Evolutionary conservation across 2,888 invertebrate genomes (phyloP).

Genomic region (Amblyjoppa fuscipennis): DNA sequence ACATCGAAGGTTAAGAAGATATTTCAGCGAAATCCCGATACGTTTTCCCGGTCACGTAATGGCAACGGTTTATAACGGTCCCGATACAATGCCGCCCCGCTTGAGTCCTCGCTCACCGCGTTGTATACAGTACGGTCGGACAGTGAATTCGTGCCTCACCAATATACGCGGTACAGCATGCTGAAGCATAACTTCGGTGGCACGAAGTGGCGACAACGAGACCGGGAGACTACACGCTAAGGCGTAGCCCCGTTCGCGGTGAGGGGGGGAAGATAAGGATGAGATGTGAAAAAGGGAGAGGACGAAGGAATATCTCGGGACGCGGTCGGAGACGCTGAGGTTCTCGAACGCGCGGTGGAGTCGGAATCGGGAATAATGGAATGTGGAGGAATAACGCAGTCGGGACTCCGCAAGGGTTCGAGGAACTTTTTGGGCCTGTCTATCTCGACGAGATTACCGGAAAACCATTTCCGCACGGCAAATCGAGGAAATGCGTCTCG

Average conservation of each 20-base stretch:
- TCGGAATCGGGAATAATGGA: conserved; percentile 55
- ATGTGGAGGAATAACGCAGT: conserved; percentile 5
- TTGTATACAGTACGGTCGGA: conserved; percentile 43
- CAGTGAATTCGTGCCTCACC: conserved; percentile 60
- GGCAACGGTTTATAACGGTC: conserved; percentile 73
- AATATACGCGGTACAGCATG: conserved; percentile 48
- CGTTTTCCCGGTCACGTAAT: conserved; percentile 74
- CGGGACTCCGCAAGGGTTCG: conserved; percentile 36
- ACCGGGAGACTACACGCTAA: conserved; percentile 11
- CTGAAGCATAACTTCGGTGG: conserved; percentile 48
- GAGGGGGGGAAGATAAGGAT: conserved; percentile 7
- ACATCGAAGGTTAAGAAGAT: conserved; percentile 28
- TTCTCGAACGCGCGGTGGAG: conserved; percentile 42
- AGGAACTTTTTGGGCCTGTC: conserved; percentile 48
- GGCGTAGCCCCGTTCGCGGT: conserved; percentile 1
- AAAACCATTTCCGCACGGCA: conserved; percentile 17
- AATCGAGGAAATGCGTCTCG: neutral
- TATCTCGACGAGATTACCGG: conserved; percentile 31
- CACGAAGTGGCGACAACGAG: conserved; percentile 45
- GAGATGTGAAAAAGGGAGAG: conserved; percentile 29
- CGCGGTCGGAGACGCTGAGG: conserved; percentile 48
- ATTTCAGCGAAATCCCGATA: conserved; percentile 65
- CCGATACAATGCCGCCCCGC: conserved; percentile 59
- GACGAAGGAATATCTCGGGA: conserved; percentile 47
- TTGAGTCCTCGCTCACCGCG: conserved; percentile 27